These are phyloP conservation scores for Lamproptera curius DNA, from an alignment of 2,888 invertebrate species.

Conservation along the genomic window DNA sequence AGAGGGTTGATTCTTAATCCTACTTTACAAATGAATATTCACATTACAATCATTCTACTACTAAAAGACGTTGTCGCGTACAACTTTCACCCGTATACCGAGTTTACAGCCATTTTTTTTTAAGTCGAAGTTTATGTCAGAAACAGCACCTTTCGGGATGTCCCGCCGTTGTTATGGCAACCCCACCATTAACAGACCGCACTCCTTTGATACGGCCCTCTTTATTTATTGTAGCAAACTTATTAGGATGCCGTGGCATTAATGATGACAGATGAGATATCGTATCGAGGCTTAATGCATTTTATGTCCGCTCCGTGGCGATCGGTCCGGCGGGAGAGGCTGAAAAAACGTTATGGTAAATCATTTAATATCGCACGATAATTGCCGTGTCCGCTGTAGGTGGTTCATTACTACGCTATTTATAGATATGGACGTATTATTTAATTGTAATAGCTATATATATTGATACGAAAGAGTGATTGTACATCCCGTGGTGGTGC, in stretches of 20 bases:
- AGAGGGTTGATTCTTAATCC: too few relatives aligned
- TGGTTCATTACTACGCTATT: conserved; percentile 3
- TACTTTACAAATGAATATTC: too few relatives aligned
- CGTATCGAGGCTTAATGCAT: conserved; percentile 60
- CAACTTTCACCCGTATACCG: too few relatives aligned
- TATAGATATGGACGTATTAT: neutral
- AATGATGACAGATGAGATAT: conserved; percentile 76
- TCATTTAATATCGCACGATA: conserved; percentile 43
- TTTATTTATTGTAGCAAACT: conserved; percentile 73
- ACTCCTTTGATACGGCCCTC: conserved; percentile 66
- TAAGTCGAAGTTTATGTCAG: too few relatives aligned
- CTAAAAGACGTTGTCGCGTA: too few relatives aligned
- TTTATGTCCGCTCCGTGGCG: conserved; percentile 48
- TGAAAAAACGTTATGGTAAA: conserved; percentile 43
- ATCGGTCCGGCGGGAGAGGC: conserved; percentile 39
- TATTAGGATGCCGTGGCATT: conserved; percentile 74
- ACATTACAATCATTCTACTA: too few relatives aligned
- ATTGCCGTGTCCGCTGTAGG: conserved; percentile 20
- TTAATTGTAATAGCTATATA: too few relatives aligned
- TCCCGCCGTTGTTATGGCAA: too few relatives aligned
- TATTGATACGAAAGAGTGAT: too few relatives aligned
- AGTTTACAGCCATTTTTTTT: too few relatives aligned
- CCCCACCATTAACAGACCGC: conserved; percentile 54
- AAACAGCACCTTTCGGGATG: too few relatives aligned
- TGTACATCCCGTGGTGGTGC: too few relatives aligned